Evolutionary conservation across 2,888 invertebrate genomes (phyloP), one percentile per base, ranked within the genome.

Genomic region (Pseudoips prasinana): DNA sequence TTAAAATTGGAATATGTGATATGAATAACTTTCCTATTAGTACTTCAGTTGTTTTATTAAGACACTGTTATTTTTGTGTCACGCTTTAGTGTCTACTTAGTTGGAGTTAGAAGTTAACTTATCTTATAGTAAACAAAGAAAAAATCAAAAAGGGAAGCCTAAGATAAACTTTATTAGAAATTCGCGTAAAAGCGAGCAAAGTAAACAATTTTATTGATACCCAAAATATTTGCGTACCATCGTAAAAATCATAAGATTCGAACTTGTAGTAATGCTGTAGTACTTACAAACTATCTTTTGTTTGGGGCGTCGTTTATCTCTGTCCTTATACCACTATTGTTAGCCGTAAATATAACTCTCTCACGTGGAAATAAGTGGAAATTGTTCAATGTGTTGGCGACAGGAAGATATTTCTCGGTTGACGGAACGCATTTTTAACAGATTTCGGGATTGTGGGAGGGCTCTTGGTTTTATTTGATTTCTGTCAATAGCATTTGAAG

Each of bases 261-360:
- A n/a, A 17, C n/a, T 39, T 33, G 34, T 10, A 19, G 32, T 53
- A 39, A 46, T 36, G 42, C 25, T 26, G 29, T 29, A 35, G 45
- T 55, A 55, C 61, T 64, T 58, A 51, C 59, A 53, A 68, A 67
- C 64, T 68, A 67, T 68, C 71, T 71, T 73, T 73, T 74, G 72
- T 76, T 70, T 62, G 63, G 46, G 7, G 29, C 53, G 47, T 70
- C 73, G 67, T 80, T 74, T 73, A 66, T 81, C 74, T 73, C 62
- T 71, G 79, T 75, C 79, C 43, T 38, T 29, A 52, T 45, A 43
- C 38, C 47, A 58, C 68, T 73, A 73, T 74, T 73, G 74, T 68
- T 60, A 50, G 49, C 66, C 62, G 69, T 77, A 80, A 77, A 79
- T 76, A 69, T 52, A 49, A 46, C 53, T 59, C 52, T 50, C 49